phyloP scores from a whole-genome alignment of 2,113 vertebrate genomes.

The Ailuropoda melanoleuca region DNA sequence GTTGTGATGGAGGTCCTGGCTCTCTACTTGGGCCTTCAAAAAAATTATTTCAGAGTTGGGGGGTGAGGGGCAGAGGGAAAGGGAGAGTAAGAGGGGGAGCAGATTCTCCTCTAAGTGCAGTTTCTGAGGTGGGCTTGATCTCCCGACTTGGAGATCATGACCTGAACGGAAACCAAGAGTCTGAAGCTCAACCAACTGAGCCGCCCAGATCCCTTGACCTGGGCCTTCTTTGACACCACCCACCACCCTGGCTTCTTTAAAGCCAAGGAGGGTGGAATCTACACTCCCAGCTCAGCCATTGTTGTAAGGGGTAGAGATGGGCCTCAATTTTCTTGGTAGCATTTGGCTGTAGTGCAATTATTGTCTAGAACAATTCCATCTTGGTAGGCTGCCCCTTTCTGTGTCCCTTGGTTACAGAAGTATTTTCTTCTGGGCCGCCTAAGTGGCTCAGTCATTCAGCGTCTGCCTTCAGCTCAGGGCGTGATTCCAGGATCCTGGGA shows the following conservation, averaged over 20 bases:
- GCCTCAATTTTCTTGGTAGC: background rate
- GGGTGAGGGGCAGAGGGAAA: background rate
- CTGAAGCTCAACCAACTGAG: background rate
- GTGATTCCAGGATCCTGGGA: too few relatives aligned
- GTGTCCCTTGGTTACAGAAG: background rate
- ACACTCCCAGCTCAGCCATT: background rate
- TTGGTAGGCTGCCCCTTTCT: background rate
- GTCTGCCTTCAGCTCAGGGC: too few relatives aligned
- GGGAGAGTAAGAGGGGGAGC: background rate
- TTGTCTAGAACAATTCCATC: background rate
- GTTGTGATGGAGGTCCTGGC: too few relatives aligned
- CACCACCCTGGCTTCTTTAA: background rate
- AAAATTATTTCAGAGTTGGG: background rate
- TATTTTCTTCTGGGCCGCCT: background rate
- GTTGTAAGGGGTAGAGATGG: background rate
- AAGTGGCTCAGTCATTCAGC: too few relatives aligned
- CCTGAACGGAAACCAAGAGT: background rate
- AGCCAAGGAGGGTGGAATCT: background rate
- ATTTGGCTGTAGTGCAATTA: background rate
- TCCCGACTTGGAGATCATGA: background rate
- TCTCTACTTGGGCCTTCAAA: background rate
- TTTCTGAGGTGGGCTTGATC: background rate
- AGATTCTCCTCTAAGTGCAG: background rate
- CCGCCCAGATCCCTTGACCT: accelerated
- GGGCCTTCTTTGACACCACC: background rate